Conservation (phyloP, 2,113 vertebrate genomes). For the Danio rerio region DNA sequence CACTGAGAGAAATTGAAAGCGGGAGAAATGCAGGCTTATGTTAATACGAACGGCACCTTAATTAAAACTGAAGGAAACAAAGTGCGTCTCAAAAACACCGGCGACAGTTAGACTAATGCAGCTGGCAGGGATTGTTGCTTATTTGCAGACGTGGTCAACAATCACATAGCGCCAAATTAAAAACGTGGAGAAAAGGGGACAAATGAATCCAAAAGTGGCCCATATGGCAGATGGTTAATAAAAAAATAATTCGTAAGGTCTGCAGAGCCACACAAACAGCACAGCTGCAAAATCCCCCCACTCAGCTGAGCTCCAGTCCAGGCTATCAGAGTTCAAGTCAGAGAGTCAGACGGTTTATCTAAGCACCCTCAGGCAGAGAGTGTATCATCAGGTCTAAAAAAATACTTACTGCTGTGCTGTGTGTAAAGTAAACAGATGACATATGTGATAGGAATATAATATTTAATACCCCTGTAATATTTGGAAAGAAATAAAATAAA, state of each 20-base stretch:
- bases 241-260: background rate
- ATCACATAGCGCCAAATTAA: background rate
- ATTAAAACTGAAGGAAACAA: conserved; percentile 71
- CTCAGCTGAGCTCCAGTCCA: background rate
- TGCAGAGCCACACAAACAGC: background rate
- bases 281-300: background rate
- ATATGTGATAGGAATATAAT: background rate
- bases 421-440: conserved; percentile 11
- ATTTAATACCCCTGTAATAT: background rate
- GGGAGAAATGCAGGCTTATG: conserved; percentile 64
- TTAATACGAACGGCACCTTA: conserved; percentile 69
- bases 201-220: background rate
- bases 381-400: conserved; percentile 8
- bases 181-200: background rate
- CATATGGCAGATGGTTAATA: background rate
- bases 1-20: conserved; percentile 56
- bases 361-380: conserved; percentile 22
- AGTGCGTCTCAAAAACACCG: conserved; percentile 58
- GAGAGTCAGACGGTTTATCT: conserved; percentile 23
- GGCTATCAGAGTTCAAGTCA: conserved; percentile 13
- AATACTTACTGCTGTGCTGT: background rate
- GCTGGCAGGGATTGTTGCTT: conserved; percentile 54
- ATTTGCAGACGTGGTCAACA: conserved; percentile 3
- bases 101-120: conserved; percentile 67
- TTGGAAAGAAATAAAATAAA: background rate